These are phyloP conservation scores for Ophonus ardosiacus DNA, from an alignment of 2,888 invertebrate genomes.

Conservation along the genomic window DNA sequence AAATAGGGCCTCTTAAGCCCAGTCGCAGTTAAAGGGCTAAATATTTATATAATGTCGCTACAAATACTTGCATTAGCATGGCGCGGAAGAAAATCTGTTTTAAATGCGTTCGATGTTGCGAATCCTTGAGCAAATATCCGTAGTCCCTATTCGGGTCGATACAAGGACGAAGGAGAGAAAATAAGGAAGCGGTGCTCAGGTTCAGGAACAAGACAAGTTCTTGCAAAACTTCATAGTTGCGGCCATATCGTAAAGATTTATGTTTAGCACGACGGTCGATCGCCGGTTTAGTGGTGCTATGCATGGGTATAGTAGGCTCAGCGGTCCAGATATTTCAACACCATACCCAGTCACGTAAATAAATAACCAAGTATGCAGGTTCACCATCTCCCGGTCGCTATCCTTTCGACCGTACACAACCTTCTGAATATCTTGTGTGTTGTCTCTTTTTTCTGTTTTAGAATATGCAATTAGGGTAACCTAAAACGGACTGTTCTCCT, in stretches of 20 bases:
- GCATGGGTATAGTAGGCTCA: conserved; percentile 39
- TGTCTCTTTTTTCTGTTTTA: not conserved
- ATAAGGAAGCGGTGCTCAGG: conserved; percentile 37
- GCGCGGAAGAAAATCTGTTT: conserved; percentile 37
- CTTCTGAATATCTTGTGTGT: not conserved
- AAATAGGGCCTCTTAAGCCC: too few relatives aligned
- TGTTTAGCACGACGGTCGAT: conserved; percentile 48
- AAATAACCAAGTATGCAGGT: conserved; percentile 60
- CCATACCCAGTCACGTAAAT: conserved; percentile 55
- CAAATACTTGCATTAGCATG: conserved; percentile 29
- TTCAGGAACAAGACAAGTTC: conserved; percentile 40
- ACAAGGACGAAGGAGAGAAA: conserved; percentile 32
- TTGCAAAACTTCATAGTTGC: conserved; percentile 55
- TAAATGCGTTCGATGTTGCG: conserved; percentile 36
- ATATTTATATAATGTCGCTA: conserved; percentile 30
- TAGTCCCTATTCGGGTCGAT: conserved; percentile 27
- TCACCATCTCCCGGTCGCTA: conserved; percentile 5
- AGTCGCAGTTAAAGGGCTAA: too few relatives aligned
- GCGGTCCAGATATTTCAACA: conserved; percentile 51
- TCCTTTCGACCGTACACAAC: not conserved
- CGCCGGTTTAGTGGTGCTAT: conserved; percentile 15
- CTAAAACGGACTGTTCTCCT: not conserved
- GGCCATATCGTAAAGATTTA: conserved; percentile 61
- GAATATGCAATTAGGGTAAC: not conserved
- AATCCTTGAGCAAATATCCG: conserved; percentile 40